Evolutionary conservation across 1,140 invertebrate species (phyloP), one percentile per base, ranked within the genome.

Genomic region (Eriosoma lanigerum): DNA sequence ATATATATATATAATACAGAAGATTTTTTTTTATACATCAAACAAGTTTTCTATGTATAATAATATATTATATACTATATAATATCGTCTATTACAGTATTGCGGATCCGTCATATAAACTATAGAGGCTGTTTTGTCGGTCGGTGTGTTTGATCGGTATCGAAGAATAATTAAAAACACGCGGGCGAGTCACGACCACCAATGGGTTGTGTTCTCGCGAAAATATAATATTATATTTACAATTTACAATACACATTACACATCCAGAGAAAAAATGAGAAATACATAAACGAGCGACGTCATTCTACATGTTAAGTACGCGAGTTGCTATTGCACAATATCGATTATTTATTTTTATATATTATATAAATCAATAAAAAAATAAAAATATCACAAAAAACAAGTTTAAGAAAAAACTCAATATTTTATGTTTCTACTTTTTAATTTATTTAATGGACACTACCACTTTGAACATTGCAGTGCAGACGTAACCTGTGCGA

Each of bases 31-130:
- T 4, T 8, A 8, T 8, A 68, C 21, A 21, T 68, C 21, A 48
- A 68, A 68, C 66, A 38, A 48, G 21, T 68, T 68, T 68, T 48
- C 12, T n/a, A n/a, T n/a, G n/a, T n/a, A n/a, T n/a, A n/a, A n/a
- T n/a, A n/a, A n/a, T n/a, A n/a, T n/a, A n/a, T n/a, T n/a, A n/a
- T n/a, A n/a, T n/a, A n/a, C n/a, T n/a, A n/a, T n/a, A n/a, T n/a
- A n/a, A n/a, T n/a, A n/a, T n/a, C n/a, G n/a, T n/a, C n/a, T n/a
- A n/a, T n/a, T n/a, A 9, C 8, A 15, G n/a, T 44, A 44, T 44
- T 38, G 62, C 32, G 12, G 32, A 21, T 32, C 32, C 10, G 32
- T 38, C 62, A 56, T 52, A n/a, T n/a, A n/a, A n/a, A n/a, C n/a
- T n/a, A 66, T 48, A 68, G 44, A 68, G 8, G 13, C 64, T 21